These are phyloP conservation scores for Paracanthobrama guichenoti DNA, from an alignment of 2,113 vertebrate species.

Conservation along the genomic window DNA sequence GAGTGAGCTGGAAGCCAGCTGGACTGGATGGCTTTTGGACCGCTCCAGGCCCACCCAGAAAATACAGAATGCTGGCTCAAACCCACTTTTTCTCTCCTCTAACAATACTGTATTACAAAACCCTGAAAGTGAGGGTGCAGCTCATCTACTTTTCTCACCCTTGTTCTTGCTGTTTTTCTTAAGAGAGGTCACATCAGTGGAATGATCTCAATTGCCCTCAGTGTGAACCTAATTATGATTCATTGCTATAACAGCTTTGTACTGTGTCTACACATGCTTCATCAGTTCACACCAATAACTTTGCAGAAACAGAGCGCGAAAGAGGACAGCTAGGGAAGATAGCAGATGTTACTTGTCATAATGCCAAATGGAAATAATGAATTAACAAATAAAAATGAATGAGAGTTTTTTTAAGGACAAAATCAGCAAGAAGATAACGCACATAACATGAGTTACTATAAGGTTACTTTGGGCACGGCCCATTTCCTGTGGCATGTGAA, in stretches of 20 bases:
- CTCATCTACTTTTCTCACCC: constrained; percentile 4
- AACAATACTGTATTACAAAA: neutral
- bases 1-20: constrained; percentile 34
- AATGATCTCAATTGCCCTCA: neutral
- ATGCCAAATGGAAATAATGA: neutral
- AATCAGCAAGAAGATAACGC: neutral
- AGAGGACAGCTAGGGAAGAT: constrained; percentile 6
- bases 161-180: neutral
- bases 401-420: neutral
- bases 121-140: neutral
- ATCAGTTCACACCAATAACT: neutral
- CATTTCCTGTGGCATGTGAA: neutral
- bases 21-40: neutral
- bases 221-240: constrained; percentile 18
- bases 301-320: neutral
- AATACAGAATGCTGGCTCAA: constrained; percentile 23
- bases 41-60: constrained; percentile 39
- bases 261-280: neutral
- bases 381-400: neutral
- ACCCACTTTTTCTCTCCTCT: neutral
- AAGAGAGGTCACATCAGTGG: constrained; percentile 1
- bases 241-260: neutral
- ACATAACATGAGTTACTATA: neutral
- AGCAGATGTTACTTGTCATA: constrained; percentile 11
- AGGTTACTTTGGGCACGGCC: neutral